Evolutionary conservation across 2,888 invertebrate species (phyloP), one percentile per base, ranked within the genome.

Genomic region (Drosophila prolongata): DNA sequence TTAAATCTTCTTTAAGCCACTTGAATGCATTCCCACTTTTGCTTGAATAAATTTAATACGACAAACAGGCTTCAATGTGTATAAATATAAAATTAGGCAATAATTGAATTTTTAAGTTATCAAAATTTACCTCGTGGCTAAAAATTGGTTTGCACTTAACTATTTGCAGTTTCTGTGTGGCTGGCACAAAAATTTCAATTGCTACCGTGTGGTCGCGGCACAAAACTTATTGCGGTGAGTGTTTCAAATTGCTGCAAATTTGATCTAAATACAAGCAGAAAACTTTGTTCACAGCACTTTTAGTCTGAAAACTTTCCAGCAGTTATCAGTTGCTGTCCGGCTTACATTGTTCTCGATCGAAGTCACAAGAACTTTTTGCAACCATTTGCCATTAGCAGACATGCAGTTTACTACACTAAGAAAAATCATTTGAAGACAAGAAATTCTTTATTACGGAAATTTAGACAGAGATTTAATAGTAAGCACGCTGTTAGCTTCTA

Each of bases 371-470:
- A 68, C 58, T 57, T 57, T 68, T 38, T 58, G 43, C 43, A 43
- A 53, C 72, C 81, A 76, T 76, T 86, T 83, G 82, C 82, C 82
- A 76, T 65, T 85, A 50, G 42, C 69, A 61, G 52, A 60, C 61
- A 61, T 47, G 49, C 66, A 77, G 75, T n/a, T 56, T 24, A 2
- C 9, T 19, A 16, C 56, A 59, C 58, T 19, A 40, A n/a, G 40
- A 59, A 10, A 59, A 37, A 54, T 24, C 0, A 30, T 16, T 16
- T 10, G 14, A 3, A 3, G 16, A 16, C 14, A 9, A 9, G 4
- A 42, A 42, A 16, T 30, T 6, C 30, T 6, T 8, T 8, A 30
- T 30, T 30, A 30, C 4, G 24, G 19, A 19, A 2, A 19, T 19
- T 19, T 19, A 19, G 2, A 19, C 19, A 3, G 19, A 3, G 19